Conservation (phyloP, 2,888 invertebrate genomes). For the Noctua pronuba region DNA sequence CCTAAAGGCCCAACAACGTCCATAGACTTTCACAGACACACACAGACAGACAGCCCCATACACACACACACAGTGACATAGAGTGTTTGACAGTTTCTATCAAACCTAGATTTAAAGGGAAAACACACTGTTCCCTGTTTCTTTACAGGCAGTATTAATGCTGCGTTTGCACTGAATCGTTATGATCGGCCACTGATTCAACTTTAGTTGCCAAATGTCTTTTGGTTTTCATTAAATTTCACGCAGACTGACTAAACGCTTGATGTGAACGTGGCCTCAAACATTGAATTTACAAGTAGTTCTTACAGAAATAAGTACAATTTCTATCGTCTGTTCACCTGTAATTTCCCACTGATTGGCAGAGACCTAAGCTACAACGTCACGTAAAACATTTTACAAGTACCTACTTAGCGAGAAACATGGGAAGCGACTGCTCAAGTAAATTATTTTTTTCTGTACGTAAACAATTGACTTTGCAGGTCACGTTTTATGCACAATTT, state of each 20-base stretch:
- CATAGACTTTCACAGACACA: neutral
- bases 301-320: neutral
- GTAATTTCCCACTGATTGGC: neutral
- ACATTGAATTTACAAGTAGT: neutral
- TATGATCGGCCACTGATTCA: neutral
- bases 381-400: neutral
- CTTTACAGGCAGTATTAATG: neutral
- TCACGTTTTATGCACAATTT: constrained; percentile 48
- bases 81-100: neutral
- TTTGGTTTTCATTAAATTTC: neutral
- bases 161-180: neutral
- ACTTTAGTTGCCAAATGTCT: neutral
- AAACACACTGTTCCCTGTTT: neutral
- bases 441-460: constrained; percentile 6
- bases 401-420: neutral
- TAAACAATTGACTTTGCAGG: constrained; percentile 31
- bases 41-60: no score
- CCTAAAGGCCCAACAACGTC: neutral
- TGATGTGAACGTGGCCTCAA: neutral
- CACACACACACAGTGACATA: no score
- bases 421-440: constrained; percentile 1
- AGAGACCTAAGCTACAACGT: neutral
- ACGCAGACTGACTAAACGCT: neutral
- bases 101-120: neutral
- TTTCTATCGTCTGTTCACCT: neutral